A percentile compares a stretch with the other conserved stretches of the same genome.
These are phyloP conservation scores for Psittacus erithacus DNA, from an alignment of 2,113 vertebrate species.

Conservation along the genomic window DNA sequence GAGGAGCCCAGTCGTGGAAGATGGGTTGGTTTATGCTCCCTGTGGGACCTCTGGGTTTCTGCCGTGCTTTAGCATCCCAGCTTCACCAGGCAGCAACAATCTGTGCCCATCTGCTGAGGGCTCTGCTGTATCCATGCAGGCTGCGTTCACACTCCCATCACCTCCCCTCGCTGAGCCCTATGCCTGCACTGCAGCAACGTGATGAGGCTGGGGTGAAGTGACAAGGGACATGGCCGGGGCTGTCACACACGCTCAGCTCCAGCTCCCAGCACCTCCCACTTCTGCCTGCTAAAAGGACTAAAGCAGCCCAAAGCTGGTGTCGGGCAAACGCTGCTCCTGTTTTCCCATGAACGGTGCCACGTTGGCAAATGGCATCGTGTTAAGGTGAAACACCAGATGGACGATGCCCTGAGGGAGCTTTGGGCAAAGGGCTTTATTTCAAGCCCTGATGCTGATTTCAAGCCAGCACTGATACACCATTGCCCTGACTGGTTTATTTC, in stretches of 20 bases:
- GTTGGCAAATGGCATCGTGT: neutral
- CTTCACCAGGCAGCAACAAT: neutral
- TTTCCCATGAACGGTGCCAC: neutral
- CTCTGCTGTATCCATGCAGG: rapidly evolving
- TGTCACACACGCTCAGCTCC: neutral
- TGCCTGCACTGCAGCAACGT: neutral
- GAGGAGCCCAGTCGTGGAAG: neutral
- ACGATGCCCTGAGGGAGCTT: neutral
- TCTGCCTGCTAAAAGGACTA: neutral
- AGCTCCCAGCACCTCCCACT: neutral
- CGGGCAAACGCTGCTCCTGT: rapidly evolving
- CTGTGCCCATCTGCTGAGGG: rapidly evolving
- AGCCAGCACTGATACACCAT: neutral
- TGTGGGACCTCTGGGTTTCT: neutral
- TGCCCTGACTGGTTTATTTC: neutral
- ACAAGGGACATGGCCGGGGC: neutral
- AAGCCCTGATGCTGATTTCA: neutral
- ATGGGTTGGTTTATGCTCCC: neutral
- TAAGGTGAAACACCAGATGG: neutral
- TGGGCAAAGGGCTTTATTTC: neutral
- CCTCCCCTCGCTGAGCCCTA: neutral
- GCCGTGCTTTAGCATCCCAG: neutral
- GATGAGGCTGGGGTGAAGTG: rapidly evolving
- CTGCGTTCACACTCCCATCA: neutral
- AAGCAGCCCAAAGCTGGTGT: neutral